These are phyloP conservation scores for Hecatera dysodea DNA, from an alignment of 2,888 invertebrate genomes.

Conservation along the genomic window DNA sequence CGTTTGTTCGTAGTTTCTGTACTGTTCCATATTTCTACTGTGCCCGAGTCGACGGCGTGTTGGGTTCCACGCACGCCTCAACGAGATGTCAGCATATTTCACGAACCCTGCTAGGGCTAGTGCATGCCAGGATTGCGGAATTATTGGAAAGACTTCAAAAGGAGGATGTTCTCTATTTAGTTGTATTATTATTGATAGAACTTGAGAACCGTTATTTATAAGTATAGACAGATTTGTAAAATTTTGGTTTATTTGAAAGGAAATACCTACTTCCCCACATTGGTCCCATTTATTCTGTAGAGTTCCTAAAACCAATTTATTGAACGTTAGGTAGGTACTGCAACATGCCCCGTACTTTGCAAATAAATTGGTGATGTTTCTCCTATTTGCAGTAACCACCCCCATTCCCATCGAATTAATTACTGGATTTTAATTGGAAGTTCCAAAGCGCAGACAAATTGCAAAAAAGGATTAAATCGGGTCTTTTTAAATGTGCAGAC, in stretches of 20 bases:
- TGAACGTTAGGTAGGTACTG: neutral
- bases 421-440: conserved; percentile 28
- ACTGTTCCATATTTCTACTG: too few species aligned
- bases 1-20: too few species aligned
- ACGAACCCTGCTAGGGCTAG: too few species aligned
- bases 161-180: too few species aligned
- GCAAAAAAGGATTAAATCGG: conserved; percentile 38
- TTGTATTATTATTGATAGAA: too few species aligned
- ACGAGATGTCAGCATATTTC: too few species aligned
- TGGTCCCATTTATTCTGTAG: neutral
- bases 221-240: neutral
- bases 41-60: too few species aligned
- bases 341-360: neutral
- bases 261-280: neutral
- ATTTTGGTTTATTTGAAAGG: neutral
- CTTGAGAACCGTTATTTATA: too few species aligned
- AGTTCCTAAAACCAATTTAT: neutral
- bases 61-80: too few species aligned
- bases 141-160: too few species aligned
- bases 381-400: neutral
- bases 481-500: conserved; percentile 47
- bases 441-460: conserved; percentile 26
- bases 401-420: conserved; percentile 27
- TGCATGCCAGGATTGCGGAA: too few species aligned
- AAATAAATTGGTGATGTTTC: neutral